Conservation (phyloP, 2,888 invertebrate species). For the Nycteola revayana region DNA sequence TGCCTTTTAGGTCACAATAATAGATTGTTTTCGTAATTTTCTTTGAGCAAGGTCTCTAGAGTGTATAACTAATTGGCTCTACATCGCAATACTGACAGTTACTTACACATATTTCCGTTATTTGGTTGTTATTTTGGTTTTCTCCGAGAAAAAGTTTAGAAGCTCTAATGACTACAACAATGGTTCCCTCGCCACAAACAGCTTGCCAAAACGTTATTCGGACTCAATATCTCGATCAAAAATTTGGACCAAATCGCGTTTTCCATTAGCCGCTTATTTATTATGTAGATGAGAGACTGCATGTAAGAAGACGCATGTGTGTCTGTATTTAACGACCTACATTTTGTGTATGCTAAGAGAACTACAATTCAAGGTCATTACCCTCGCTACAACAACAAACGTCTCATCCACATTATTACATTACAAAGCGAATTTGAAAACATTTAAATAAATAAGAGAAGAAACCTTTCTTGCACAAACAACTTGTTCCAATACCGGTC, state of each 20-base stretch:
- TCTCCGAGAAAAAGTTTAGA: too few relatives aligned
- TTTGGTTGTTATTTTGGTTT: too few relatives aligned
- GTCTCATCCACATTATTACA: constrained; percentile 54
- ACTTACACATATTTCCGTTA: too few relatives aligned
- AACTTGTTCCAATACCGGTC: constrained; percentile 65
- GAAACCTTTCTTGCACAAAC: constrained; percentile 74
- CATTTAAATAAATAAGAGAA: constrained; percentile 72
- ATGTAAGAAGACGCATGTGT: constrained; percentile 7
- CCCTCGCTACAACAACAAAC: constrained; percentile 60
- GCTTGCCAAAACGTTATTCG: constrained; percentile 12
- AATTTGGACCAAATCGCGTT: constrained; percentile 9
- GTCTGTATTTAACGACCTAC: constrained; percentile 39
- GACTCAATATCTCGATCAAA: constrained; percentile 11
- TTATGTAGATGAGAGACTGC: constrained; percentile 23
- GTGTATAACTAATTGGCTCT: too few relatives aligned
- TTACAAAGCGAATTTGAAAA: constrained; percentile 72
- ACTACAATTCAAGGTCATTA: constrained; percentile 66
- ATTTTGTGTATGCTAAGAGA: constrained; percentile 50
- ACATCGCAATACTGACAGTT: too few relatives aligned
- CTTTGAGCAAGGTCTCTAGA: too few relatives aligned
- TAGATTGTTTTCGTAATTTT: too few relatives aligned
- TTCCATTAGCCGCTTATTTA: constrained; percentile 17
- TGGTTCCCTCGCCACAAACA: constrained; percentile 1
- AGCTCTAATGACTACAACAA: too few relatives aligned
- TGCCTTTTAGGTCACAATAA: too few relatives aligned